A percentile compares a stretch with the other conserved stretches of the same genome.
These are phyloP conservation scores for Rhyacophila evoluta DNA, from an alignment of 2,888 invertebrate species.

Conservation along the genomic window DNA sequence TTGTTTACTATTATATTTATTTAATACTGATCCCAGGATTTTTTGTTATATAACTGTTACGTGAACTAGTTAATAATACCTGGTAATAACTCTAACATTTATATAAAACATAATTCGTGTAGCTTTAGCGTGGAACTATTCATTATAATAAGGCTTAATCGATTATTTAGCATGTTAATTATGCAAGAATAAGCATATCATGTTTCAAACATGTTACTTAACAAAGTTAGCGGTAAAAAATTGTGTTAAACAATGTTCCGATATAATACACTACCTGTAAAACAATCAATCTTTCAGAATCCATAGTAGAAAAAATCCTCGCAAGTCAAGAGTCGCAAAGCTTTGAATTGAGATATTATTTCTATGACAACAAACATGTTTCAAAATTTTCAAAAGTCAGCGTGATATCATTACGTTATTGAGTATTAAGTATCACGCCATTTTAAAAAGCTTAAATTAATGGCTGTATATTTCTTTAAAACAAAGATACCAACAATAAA, in stretches of 20 bases:
- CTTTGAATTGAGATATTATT: neutral
- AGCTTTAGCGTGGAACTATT: too few species aligned
- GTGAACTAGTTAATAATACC: too few species aligned
- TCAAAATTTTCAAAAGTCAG: neutral
- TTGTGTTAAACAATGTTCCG: neutral
- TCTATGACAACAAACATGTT: neutral
- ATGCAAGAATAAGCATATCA: too few species aligned
- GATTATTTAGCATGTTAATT: too few species aligned
- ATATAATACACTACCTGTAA: neutral
- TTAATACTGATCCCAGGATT: too few species aligned
- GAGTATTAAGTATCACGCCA: neutral
- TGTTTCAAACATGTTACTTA: neutral
- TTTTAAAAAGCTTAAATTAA: neutral
- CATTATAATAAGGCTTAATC: too few species aligned
- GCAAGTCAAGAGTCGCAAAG: neutral
- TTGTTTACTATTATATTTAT: too few species aligned
- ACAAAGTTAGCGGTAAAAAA: neutral
- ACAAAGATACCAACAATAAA: conserved; percentile 8
- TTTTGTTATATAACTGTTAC: too few species aligned
- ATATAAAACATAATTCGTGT: too few species aligned
- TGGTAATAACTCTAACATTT: too few species aligned
- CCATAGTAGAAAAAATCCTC: neutral
- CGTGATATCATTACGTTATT: neutral
- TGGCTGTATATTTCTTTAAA: neutral
- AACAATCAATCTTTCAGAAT: neutral